phyloP scores from a whole-genome alignment of 2,888 invertebrate genomes.

The Drosophila mulleri region DNA sequence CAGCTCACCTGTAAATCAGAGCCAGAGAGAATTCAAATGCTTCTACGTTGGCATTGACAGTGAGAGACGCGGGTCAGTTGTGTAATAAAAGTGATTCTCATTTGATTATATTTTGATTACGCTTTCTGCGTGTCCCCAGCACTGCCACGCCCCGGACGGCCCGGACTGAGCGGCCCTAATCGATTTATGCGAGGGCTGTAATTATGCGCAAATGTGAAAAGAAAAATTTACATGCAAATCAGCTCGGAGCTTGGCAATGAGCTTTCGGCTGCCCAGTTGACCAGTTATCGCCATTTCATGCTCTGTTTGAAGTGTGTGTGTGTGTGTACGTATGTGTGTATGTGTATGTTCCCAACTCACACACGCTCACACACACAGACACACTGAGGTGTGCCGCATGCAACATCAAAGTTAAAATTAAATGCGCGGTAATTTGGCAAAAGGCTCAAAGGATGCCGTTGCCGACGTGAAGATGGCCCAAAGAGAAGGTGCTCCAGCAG shows the following conservation, averaged over 20 bases:
- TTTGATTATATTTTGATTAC: constrained; percentile 9
- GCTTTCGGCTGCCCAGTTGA: constrained; percentile 36
- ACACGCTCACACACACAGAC: constrained; percentile 30
- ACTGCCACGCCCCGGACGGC: not conserved
- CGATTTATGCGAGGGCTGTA: constrained; percentile 15
- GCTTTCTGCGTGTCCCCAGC: not conserved
- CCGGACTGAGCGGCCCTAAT: not conserved
- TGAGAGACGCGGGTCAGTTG: constrained; percentile 7
- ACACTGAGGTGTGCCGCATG: constrained; percentile 80
- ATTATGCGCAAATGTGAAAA: constrained; percentile 37
- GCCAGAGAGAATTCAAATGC: not conserved
- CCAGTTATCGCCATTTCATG: constrained; percentile 64
- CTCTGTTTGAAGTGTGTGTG: constrained; percentile 38
- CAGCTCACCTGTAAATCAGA: not conserved
- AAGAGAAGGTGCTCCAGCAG: constrained; percentile 10
- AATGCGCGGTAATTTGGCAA: constrained; percentile 84
- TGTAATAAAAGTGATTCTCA: constrained; percentile 9
- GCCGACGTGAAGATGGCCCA: constrained; percentile 62
- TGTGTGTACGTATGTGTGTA: not conserved
- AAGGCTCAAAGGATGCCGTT: constrained; percentile 83
- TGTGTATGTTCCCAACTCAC: constrained; percentile 27
- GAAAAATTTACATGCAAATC: constrained; percentile 70
- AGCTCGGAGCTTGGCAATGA: constrained; percentile 36
- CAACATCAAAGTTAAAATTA: constrained; percentile 84
- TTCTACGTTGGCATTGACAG: constrained; percentile 8